phyloP scores from a whole-genome alignment of 1,140 invertebrate genomes.

The Diploscapter pachys region DNA sequence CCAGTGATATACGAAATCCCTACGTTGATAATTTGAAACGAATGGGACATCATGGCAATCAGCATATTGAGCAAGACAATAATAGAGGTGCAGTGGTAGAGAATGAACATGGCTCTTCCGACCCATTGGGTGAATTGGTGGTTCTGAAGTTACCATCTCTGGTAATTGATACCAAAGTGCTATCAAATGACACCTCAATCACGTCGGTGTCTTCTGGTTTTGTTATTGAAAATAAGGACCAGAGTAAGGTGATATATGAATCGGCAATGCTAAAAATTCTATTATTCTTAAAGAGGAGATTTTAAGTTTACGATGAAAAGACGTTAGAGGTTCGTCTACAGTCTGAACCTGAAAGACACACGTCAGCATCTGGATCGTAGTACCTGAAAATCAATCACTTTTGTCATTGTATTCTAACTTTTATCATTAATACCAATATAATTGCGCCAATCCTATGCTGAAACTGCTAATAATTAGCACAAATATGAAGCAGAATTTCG shows the following conservation, averaged over 20 bases:
- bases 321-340: conserved; percentile 47
- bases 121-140: conserved; percentile 53
- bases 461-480: conserved; percentile 64
- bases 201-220: conserved; percentile 60
- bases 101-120: conserved; percentile 49
- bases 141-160: conserved; percentile 25
- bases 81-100: conserved; percentile 62
- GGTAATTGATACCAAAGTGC: too few relatives aligned
- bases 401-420: too few relatives aligned
- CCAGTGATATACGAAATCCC: conserved; percentile 2
- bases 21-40: conserved; percentile 67
- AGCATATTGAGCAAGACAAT: conserved; percentile 69
- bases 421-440: conserved; percentile 60
- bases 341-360: conserved; percentile 40
- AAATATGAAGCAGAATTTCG: conserved; percentile 65
- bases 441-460: conserved; percentile 64
- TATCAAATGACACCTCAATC: neutral
- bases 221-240: conserved; percentile 65
- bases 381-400: conserved; percentile 18
- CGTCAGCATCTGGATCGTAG: conserved; percentile 39
- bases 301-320: conserved; percentile 47
- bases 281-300: conserved; percentile 1
- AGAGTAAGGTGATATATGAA: conserved; percentile 65
- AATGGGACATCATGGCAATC: conserved; percentile 68
- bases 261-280: conserved; percentile 60